Evolutionary conservation across 2,113 vertebrate genomes (phyloP).

Genomic region (Tachuris rubrigastra): DNA sequence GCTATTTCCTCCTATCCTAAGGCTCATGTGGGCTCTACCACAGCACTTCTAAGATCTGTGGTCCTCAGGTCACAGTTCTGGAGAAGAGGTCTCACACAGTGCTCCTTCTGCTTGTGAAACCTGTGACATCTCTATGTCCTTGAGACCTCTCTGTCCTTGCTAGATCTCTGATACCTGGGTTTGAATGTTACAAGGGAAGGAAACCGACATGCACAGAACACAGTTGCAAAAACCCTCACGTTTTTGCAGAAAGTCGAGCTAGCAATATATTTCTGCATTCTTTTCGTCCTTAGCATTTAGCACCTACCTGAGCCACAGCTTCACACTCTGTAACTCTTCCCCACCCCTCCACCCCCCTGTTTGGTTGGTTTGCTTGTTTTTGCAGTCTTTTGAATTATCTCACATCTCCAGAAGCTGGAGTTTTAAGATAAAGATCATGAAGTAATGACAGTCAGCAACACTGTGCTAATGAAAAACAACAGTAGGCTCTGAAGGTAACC

Average conservation of each 20-base stretch:
- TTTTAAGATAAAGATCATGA: conserved; percentile 44
- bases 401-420: conserved; percentile 22
- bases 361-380: conserved; percentile 41
- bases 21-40: neutral
- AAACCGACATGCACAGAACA: neutral
- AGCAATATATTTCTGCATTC: neutral
- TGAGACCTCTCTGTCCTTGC: neutral
- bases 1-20: neutral
- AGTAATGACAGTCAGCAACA: conserved; percentile 11
- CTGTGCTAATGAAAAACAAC: conserved; percentile 1
- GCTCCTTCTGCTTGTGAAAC: neutral
- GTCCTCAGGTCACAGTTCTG: neutral
- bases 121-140: neutral
- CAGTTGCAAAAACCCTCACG: neutral
- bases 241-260: neutral
- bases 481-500: conserved; percentile 1
- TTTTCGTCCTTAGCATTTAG: conserved; percentile 31
- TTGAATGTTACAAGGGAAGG: neutral
- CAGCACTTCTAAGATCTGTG: neutral
- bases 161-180: neutral
- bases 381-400: conserved; percentile 48
- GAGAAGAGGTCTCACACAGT: neutral
- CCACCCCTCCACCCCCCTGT: neutral
- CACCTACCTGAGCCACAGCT: conserved; percentile 43
- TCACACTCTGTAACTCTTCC: neutral